Base-by-base conservation (phyloP, 2,888 invertebrate genomes). In the Ophion ellenae region DNA sequence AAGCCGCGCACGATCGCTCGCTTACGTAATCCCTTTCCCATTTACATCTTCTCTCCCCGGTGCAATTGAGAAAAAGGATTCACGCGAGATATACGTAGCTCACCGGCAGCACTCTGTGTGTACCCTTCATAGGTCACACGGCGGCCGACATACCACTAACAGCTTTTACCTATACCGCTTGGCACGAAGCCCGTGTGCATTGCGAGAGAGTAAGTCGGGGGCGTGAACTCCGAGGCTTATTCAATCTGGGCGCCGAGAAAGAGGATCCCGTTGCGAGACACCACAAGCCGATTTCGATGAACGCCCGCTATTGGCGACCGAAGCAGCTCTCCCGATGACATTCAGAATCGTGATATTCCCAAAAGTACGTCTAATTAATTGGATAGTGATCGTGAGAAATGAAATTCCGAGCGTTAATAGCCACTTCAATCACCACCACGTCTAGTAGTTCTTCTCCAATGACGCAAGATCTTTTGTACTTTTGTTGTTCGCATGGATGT, bases 21-120 rank as follows among this genome's bases (percentile, higher is more conserved):
- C 87, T 90, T 90, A 88, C 88, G 87, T 88, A 89, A 90, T 87
- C 57, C 84, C 84, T 85, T 88, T 87, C 81, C 87, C 86, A 86
- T 90, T 90, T 88, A 82, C 88, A 84, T 87, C 88, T 89, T 87
- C 83, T 73, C 57, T 24, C 66, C 85, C 63, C 45, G 45, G 36
- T 64, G 76, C 66, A 76, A 66, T 32, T 53, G 76, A 66, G 76
- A 47, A 79, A 79, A 73, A 83, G 85, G 85, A 83, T 85, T 76
- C 82, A 57, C 85, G 76, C 32, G 80, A 83, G 80, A 73, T 40
- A 69, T 71, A 53, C 81, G 80, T 63, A 59, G 74, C 57, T 24
- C 59, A 14, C 32, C 45, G 67, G 53, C 24, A 17, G 69, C 24
- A 32, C 70, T 63, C 79, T 59, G 67, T 74, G 66, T 79, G 67